Base-by-base conservation (phyloP, 2,113 vertebrate species). In the Toxotes chatareus region DNA sequence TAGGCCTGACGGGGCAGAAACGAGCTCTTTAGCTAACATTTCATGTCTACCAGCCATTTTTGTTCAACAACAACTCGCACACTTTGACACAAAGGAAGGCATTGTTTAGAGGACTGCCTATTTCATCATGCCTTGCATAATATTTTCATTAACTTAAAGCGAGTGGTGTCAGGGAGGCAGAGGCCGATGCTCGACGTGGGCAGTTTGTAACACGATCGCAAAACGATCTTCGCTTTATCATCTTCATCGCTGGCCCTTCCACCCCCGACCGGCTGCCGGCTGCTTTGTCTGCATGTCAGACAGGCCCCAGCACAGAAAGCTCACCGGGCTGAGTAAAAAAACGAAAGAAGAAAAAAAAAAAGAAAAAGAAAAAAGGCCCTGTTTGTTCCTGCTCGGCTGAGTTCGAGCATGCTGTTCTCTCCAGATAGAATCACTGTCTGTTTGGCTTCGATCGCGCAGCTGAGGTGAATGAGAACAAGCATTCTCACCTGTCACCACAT, bases 231-330 rank as follows among this genome's bases (percentile, higher is more conserved):
- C 0, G 3, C 32, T 61, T 67, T 78, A 77, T 82, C 67, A 0
- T 60, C 62, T 69, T 53, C 77, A 79, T 85, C 55, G 13, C 73
- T 27, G 64, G 64, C 44, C 57, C 7, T 7, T 38, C 36, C 27
- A 27, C 27, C 27, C 27, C 27, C 27, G 67, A 57, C 66, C 34
- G 7, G 21, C 47, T 34, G 61, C 40, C 5, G n/a, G 36, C 38
- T 51, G 78, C 80, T 89, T 83, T 83, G 86, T 86, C 80, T 80
- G 44, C 77, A 31, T 65, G 80, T 88, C 83, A 86, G 84, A 89
- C 91, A 55, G 85, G 93, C 67, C 84, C 69, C 60, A n/a, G 79
- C 90, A 87, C 66, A 90, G 17, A 73, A 10, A 5, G 32, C 57
- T 68, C 13, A 10, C n/a, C 1, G n/a, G n/a, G 27, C 64, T 74